phyloP scores from a whole-genome alignment of 2,113 vertebrate genomes.

The Oreochromis tanganicae region DNA sequence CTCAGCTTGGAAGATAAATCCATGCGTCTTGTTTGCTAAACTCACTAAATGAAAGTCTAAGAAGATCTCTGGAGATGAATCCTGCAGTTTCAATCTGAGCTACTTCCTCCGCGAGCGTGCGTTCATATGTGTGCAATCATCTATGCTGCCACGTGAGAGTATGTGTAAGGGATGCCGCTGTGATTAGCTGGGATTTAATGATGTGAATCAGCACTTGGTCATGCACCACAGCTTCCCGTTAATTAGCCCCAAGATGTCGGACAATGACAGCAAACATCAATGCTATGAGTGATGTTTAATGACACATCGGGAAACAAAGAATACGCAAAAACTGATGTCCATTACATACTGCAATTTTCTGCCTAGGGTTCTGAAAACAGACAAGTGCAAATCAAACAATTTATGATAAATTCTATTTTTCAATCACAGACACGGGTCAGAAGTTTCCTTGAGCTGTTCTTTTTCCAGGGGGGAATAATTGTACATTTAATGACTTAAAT shows the following conservation, averaged over 20 bases:
- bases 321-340: not conserved
- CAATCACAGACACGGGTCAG: not conserved
- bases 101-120: not conserved
- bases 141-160: not conserved
- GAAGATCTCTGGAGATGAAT: conserved; percentile 29
- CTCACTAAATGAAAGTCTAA: conserved; percentile 16
- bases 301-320: not conserved
- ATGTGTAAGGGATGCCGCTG: conserved; percentile 1
- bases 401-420: not conserved
- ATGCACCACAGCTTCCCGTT: conserved; percentile 33
- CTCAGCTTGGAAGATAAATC: conserved; percentile 27
- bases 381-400: not conserved
- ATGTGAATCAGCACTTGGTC: conserved; percentile 57
- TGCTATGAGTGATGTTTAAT: not conserved
- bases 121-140: not conserved
- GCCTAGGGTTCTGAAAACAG: not conserved
- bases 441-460: not conserved
- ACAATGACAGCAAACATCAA: conserved; percentile 37
- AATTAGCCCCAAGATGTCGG: conserved; percentile 51
- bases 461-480: not conserved
- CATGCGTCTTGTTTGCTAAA: conserved; percentile 14
- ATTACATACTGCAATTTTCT: not conserved
- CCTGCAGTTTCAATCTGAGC: not conserved
- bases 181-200: conserved; percentile 44
- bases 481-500: not conserved